These are phyloP conservation scores for Acrobasis consociella DNA, from an alignment of 2,888 invertebrate genomes.

Conservation along the genomic window DNA sequence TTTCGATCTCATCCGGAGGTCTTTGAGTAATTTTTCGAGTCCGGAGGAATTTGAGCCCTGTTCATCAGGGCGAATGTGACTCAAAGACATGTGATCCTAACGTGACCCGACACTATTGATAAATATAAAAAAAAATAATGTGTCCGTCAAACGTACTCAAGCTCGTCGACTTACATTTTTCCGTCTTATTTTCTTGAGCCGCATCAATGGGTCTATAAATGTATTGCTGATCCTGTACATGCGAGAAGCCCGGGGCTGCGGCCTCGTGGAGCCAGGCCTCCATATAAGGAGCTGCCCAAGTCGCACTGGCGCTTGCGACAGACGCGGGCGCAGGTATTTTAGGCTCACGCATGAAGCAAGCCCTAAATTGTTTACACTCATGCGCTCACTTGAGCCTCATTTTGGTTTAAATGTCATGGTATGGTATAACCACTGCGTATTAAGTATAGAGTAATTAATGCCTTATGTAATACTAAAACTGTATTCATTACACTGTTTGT, in stretches of 20 bases:
- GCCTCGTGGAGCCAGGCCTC: slow-evolving; percentile 64
- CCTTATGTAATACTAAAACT: not conserved
- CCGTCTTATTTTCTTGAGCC: not conserved
- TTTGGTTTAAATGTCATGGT: slow-evolving; percentile 53
- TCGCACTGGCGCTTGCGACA: slow-evolving; percentile 54
- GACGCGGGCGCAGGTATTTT: slow-evolving; percentile 52
- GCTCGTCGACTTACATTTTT: not conserved
- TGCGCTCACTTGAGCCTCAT: slow-evolving; percentile 45
- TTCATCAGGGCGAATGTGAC: too few relatives aligned
- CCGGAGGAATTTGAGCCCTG: too few relatives aligned
- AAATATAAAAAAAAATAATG: too few relatives aligned
- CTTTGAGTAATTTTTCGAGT: too few relatives aligned
- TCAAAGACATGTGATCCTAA: too few relatives aligned
- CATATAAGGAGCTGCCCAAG: slow-evolving; percentile 67
- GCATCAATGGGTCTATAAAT: slow-evolving; percentile 1
- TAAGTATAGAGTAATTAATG: not conserved
- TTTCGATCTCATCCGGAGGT: too few relatives aligned
- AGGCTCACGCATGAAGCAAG: slow-evolving; percentile 44
- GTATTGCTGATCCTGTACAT: not conserved
- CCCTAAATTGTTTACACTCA: slow-evolving; percentile 66
- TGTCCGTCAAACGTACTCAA: too few relatives aligned
- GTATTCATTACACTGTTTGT: too few relatives aligned
- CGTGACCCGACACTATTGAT: too few relatives aligned
- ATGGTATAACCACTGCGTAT: slow-evolving; percentile 23
- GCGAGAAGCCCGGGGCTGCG: slow-evolving; percentile 28